A percentile compares a stretch with the other conserved stretches of the same genome.
These are phyloP conservation scores for Chiloscyllium punctatum DNA, from an alignment of 2,797 vertebrate genomes.

Conservation along the genomic window DNA sequence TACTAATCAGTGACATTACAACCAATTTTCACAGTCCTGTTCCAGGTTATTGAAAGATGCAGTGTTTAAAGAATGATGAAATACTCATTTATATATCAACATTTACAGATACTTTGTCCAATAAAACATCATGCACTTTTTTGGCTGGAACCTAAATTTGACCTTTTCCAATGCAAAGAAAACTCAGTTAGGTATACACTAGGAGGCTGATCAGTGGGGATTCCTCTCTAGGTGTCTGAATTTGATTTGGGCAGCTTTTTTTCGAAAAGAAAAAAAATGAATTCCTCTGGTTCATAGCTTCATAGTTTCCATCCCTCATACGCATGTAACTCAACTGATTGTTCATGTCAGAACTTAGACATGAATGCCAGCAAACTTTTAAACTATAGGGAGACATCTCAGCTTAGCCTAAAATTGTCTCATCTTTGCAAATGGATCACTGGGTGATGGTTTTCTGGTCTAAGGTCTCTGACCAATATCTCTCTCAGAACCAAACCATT, in stretches of 20 bases:
- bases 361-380: background rate
- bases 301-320: background rate
- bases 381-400: background rate
- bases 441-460: background rate
- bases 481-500: background rate
- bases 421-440: background rate
- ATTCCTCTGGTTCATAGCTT: background rate
- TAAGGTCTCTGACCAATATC: background rate
- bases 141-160: background rate
- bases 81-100: background rate
- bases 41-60: background rate
- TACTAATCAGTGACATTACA: background rate
- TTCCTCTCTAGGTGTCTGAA: background rate
- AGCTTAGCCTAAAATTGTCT: background rate
- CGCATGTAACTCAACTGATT: background rate
- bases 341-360: background rate
- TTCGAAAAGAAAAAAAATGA: background rate
- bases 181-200: background rate
- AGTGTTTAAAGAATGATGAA: background rate
- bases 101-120: background rate
- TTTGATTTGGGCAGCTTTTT: background rate
- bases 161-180: background rate
- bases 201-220: background rate
- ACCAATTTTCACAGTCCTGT: background rate
- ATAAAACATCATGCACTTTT: background rate